Base-by-base conservation (phyloP, 2,888 invertebrate genomes). In the Drosophila dives region DNA sequence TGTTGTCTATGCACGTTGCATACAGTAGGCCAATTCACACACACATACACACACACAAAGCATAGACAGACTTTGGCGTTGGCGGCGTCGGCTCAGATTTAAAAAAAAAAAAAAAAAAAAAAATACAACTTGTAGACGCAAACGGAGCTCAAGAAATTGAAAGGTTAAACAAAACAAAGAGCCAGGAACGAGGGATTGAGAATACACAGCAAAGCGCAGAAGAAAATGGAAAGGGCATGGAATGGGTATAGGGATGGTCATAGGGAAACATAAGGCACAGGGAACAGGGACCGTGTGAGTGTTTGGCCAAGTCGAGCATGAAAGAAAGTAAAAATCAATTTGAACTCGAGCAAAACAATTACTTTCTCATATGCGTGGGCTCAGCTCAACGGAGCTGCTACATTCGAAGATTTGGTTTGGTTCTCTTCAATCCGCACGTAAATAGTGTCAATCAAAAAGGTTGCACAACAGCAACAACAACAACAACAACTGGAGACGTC, bases 311-410 rank as follows among this genome's bases (percentile, higher is more conserved):
- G 56, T 76, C 68, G 69, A 64, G 62, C 81, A 69, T 76, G 70
- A 81, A 75, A 70, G 83, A 86, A 89, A 85, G 87, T 84, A 84
- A 87, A 85, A 86, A 89, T 86, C 85, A 86, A 89, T 89, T 86
- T 82, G 63, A 84, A 87, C 65, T 89, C 87, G 77, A 77, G 89
- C 85, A 84, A 80, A 84, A 86, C 89, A 89, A 86, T 86, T 89
- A 85, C 83, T 82, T 87, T 89, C 87, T 72, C 79, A 83, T 80
- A 40, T 75, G 77, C 80, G 76, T 80, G 77, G 77, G 77, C 76
- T 12, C n/a, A 33, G 7, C 34, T 45, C 29, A 23, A 48, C 10
- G n/a, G n/a, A 40, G 26, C 50, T 58, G 36, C 50, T 58, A 29
- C 23, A 15, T 49, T 54, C 58, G 23, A 20, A 71, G 72, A 84